A percentile compares a stretch with the other conserved stretches of the same genome.
These are phyloP conservation scores for Leucania comma DNA, from an alignment of 2,888 invertebrate genomes.

Conservation along the genomic window DNA sequence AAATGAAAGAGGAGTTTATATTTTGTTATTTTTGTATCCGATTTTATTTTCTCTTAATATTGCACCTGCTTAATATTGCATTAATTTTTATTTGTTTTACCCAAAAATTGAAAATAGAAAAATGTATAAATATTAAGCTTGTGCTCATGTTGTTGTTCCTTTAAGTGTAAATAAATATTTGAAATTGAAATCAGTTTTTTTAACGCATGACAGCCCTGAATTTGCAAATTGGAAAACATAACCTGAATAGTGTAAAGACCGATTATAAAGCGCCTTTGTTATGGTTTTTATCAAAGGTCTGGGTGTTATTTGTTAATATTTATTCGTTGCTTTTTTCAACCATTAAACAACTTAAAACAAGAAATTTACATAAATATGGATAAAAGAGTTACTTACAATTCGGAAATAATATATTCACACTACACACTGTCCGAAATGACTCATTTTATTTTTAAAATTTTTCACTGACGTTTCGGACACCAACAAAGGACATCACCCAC, in stretches of 20 bases:
- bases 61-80: no score
- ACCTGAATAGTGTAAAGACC: conserved; percentile 65
- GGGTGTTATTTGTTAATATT: conserved; percentile 49
- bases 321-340: conserved; percentile 22
- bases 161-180: not conserved
- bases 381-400: no score
- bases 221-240: conserved; percentile 64
- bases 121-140: no score
- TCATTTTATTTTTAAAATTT: no score
- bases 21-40: not conserved
- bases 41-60: no score
- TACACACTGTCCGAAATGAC: no score
- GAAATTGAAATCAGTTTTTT: not conserved
- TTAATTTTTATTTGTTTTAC: no score
- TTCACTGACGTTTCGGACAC: no score
- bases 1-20: not conserved
- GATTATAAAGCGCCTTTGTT: conserved; percentile 73
- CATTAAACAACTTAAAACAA: not conserved
- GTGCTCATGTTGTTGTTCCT: not conserved
- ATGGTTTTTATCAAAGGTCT: conserved; percentile 75
- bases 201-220: conserved; percentile 53
- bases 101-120: no score
- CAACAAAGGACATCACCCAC: no score
- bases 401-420: no score
- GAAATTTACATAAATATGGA: no score